Percentiles rank a stretch among this genome's conserved stretches.
phyloP scores from a whole-genome alignment of 64 coral and sea anemone genomes.

The Porites australiensis region DNA sequence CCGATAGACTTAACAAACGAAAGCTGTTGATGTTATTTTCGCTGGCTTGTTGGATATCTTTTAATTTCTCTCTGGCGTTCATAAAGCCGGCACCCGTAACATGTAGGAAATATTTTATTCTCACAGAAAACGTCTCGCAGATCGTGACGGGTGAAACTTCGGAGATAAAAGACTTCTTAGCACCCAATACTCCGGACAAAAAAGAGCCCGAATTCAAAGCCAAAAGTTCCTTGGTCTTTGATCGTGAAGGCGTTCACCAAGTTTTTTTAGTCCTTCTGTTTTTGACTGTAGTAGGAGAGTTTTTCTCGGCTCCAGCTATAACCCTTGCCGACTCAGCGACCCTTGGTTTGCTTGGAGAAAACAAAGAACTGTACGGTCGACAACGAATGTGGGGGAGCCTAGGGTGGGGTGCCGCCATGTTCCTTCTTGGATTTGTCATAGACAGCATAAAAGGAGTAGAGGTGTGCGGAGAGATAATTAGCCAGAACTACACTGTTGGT shows the following conservation, averaged over 20 bases:
- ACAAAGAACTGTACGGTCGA: conserved; percentile 96
- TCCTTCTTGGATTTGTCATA: conserved; percentile 95
- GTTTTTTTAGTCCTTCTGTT: conserved; percentile 97
- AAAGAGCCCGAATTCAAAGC: conserved; percentile 89
- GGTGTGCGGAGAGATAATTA: conserved; percentile 96
- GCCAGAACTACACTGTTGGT: conserved; percentile 96
- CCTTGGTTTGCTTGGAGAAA: conserved; percentile 91
- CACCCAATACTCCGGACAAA: conserved; percentile 87
- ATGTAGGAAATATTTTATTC: conserved; percentile 97
- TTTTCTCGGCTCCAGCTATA: conserved; percentile 98
- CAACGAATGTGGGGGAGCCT: conserved; percentile 97
- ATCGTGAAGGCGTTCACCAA: conserved; percentile 91
- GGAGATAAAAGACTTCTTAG: conserved; percentile 85
- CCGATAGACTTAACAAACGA: conserved; percentile 90
- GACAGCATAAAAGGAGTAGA: conserved; percentile 95
- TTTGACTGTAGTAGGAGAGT: conserved; percentile 94
- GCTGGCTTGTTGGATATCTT: conserved; percentile 91
- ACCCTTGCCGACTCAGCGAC: conserved; percentile 97
- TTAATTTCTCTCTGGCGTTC: conserved; percentile 98
- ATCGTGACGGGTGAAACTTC: conserved; percentile 86
- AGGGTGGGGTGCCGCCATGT: conserved; percentile 98
- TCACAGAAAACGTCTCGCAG: conserved; percentile 97
- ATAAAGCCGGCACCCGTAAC: conserved; percentile 98
- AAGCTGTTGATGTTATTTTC: conserved; percentile 95
- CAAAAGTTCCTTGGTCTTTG: conserved; percentile 96